Conservation (phyloP, 2,797 vertebrate species). For the Spheniscus humboldti region DNA sequence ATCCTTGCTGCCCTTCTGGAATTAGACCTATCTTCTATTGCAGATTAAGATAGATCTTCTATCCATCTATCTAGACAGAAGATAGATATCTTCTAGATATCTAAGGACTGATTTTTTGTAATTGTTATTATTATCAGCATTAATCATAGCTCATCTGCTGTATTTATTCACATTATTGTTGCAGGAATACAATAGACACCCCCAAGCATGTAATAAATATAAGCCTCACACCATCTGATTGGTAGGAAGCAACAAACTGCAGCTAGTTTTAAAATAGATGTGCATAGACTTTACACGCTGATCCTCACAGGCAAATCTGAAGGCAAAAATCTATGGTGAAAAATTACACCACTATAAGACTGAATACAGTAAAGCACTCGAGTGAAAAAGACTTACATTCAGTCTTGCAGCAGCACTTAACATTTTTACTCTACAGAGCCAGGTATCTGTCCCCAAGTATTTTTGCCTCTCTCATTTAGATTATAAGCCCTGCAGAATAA, state of each 20-base stretch:
- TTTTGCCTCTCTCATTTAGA: constrained; percentile 20
- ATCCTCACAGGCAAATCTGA: background rate
- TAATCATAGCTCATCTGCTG: background rate
- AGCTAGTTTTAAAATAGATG: background rate
- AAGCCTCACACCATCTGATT: background rate
- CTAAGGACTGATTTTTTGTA: background rate
- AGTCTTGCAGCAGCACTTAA: constrained; percentile 48
- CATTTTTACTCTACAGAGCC: constrained; percentile 15
- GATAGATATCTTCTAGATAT: background rate
- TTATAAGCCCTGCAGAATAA: constrained; percentile 4
- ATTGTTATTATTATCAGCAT: background rate
- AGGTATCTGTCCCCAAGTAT: constrained; percentile 11
- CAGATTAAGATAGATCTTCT: background rate
- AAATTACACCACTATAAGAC: background rate
- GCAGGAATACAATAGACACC: background rate
- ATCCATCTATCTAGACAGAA: background rate
- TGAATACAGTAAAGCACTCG: background rate
- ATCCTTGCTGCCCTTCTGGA: background rate
- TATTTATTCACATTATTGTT: background rate
- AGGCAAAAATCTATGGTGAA: background rate
- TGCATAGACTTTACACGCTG: background rate
- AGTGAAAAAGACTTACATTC: background rate
- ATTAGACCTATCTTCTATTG: background rate
- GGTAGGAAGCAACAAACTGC: background rate
- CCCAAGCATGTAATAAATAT: background rate